A percentile compares a stretch with the other conserved stretches of the same genome.
Conservation (phyloP, 92 coral and sea anemone species). For the Micromussa lordhowensis region DNA sequence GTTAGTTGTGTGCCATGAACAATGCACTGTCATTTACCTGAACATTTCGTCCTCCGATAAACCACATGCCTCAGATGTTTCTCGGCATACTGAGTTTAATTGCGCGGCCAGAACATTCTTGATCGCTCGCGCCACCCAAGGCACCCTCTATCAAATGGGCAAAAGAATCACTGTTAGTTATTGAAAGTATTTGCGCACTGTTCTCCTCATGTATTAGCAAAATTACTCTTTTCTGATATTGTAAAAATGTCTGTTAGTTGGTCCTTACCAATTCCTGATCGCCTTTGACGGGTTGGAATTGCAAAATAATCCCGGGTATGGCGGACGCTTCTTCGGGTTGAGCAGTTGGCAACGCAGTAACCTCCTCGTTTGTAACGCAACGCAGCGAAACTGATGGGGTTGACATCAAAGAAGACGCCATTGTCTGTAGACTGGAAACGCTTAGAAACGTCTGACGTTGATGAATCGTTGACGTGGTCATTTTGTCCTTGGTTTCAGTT, state of each 20-base stretch:
- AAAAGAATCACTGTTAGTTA: background rate
- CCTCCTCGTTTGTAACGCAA: background rate
- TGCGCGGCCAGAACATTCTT: background rate
- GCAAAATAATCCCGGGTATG: background rate
- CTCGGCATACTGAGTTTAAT: background rate
- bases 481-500: background rate
- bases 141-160: background rate
- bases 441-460: background rate
- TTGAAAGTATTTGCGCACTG: background rate
- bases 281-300: background rate
- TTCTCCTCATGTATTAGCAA: background rate
- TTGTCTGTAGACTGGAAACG: background rate
- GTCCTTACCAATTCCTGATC: constrained; percentile 3
- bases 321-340: background rate
- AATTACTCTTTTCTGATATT: background rate
- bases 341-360: constrained; percentile 8
- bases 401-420: background rate
- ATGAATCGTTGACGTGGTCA: background rate
- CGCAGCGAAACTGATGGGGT: background rate
- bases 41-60: background rate
- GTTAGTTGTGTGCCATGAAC: background rate
- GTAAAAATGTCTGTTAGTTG: too few relatives aligned
- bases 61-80: background rate
- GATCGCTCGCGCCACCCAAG: background rate
- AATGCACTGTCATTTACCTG: background rate